phyloP scores from a whole-genome alignment of 2,113 vertebrate genomes.

The Microtus oregoni region DNA sequence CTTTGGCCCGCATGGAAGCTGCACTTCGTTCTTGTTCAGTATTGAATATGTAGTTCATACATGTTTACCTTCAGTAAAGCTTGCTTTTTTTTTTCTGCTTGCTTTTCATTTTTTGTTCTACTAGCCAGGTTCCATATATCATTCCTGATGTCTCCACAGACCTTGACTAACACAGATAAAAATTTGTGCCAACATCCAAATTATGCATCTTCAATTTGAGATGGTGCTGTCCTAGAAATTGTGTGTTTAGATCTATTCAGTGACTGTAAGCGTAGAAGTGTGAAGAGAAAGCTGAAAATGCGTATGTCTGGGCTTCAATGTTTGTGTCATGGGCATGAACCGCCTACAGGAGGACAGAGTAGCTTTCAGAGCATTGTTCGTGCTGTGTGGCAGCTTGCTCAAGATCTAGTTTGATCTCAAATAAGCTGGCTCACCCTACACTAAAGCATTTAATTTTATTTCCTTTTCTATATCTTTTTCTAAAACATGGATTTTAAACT shows the following conservation, averaged over 20 bases:
- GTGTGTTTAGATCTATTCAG: background rate
- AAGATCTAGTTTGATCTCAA: conserved; percentile 43
- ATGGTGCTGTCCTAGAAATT: background rate
- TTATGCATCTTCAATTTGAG: background rate
- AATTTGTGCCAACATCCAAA: conserved; percentile 10
- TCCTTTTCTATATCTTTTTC: conserved; percentile 54
- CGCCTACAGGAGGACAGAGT: background rate
- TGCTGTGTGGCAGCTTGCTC: conserved; percentile 1
- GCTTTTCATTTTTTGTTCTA: background rate
- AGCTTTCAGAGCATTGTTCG: background rate
- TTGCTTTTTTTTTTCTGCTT: conserved; percentile 9
- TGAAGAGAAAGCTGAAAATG: background rate
- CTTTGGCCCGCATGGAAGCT: background rate
- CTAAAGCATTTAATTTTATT: conserved; percentile 54
- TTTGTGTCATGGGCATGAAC: background rate
- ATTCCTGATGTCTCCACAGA: background rate
- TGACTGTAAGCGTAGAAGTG: background rate
- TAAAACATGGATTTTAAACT: conserved; percentile 70
- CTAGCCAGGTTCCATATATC: background rate
- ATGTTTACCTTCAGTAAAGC: background rate
- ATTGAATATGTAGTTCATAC: background rate
- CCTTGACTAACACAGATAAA: background rate
- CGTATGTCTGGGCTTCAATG: background rate
- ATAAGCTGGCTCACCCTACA: conserved; percentile 5
- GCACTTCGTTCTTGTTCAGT: background rate